These are phyloP conservation scores for Leptura quadrifasciata DNA, from an alignment of 2,888 invertebrate species.

Conservation along the genomic window DNA sequence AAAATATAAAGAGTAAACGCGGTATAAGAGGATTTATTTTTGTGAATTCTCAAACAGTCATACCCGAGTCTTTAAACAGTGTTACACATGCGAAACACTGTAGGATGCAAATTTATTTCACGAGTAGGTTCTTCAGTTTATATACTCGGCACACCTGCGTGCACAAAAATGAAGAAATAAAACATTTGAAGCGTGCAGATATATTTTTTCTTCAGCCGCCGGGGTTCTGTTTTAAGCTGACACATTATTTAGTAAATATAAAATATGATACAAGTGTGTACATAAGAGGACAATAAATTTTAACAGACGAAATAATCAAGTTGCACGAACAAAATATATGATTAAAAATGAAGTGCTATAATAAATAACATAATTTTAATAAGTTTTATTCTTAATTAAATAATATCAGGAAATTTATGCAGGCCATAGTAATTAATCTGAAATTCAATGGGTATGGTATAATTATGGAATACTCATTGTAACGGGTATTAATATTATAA, in stretches of 20 bases:
- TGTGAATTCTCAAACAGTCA: slow-evolving; percentile 4
- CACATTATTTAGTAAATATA: neutral
- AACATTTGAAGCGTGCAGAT: slow-evolving; percentile 6
- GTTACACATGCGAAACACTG: slow-evolving; percentile 9
- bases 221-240: slow-evolving; percentile 11
- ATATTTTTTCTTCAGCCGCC: neutral
- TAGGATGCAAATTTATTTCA: slow-evolving; percentile 1
- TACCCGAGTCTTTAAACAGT: slow-evolving; percentile 17
- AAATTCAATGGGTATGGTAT: too few species aligned
- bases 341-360: too few species aligned
- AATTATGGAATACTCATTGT: too few species aligned
- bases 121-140: neutral
- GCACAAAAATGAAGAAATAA: slow-evolving; percentile 18
- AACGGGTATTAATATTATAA: too few species aligned
- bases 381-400: too few species aligned
- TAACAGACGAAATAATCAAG: neutral
- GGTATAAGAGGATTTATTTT: slow-evolving; percentile 1
- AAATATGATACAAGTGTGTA: slow-evolving; percentile 8
- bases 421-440: too few species aligned
- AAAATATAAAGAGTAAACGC: too few species aligned
- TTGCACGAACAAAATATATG: neutral
- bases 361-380: too few species aligned
- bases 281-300: neutral
- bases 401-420: too few species aligned
- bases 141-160: neutral